Conservation (phyloP, 2,888 invertebrate species). For the Synergus gifuensis region DNA sequence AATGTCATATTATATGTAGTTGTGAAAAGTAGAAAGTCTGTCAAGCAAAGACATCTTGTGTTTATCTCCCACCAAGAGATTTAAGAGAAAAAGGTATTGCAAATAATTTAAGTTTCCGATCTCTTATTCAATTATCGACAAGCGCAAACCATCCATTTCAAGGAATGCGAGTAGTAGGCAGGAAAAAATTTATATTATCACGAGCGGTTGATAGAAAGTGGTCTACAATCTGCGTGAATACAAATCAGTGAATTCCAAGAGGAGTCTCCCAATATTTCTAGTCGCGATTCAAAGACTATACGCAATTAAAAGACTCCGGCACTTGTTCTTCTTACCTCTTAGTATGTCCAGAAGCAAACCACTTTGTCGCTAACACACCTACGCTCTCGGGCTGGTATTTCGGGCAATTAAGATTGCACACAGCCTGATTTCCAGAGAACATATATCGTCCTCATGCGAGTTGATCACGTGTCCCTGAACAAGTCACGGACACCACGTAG, state of each 20-base stretch:
- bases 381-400: slow-evolving; percentile 30
- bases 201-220: neutral
- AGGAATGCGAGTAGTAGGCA: neutral
- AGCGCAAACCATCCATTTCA: neutral
- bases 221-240: neutral
- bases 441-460: slow-evolving; percentile 5
- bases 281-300: neutral
- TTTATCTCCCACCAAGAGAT: neutral
- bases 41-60: too few species aligned
- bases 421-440: slow-evolving; percentile 1
- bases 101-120: neutral
- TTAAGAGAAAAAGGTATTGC: neutral
- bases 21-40: too few species aligned
- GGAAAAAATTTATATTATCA: neutral
- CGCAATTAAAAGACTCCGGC: neutral
- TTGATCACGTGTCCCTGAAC: neutral
- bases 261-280: slow-evolving; percentile 6
- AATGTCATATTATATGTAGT: too few species aligned
- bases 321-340: neutral
- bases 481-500: neutral
- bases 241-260: neutral
- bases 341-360: slow-evolving; percentile 1
- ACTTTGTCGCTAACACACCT: slow-evolving; percentile 10
- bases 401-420: slow-evolving; percentile 23
- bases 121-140: neutral